Evolutionary conservation across 2,888 invertebrate species (phyloP), one percentile per base, ranked within the genome.

Genomic region (Cyaniris semiargus): DNA sequence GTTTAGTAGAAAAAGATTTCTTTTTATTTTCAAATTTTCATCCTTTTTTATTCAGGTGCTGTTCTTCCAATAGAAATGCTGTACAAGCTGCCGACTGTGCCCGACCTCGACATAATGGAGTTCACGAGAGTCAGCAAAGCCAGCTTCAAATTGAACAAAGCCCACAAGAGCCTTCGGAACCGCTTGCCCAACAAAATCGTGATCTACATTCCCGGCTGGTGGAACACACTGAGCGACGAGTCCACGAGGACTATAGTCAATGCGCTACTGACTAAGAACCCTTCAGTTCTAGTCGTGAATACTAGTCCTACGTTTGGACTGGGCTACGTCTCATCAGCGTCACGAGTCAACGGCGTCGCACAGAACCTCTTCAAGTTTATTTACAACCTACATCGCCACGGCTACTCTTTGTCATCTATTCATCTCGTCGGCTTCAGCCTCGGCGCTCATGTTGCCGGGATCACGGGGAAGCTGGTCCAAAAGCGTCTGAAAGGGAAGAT

Each of bases 401-500:
- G 94, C 1, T 86, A 91, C 15, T 88, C 91, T 0, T 82, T 94
- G 0, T 85, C 92, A 0, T 90, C 92, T 15, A 89, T 95, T 31
- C 95, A 95, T 82, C 83, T 96, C 27, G 93, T 96, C 77, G 96
- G 96, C 7, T 96, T 95, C 88, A 95, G 95, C 80, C 85, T 96
- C 21, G 96, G 96, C 3, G 95, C 96, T 0, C 96, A 96, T 83
- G 95, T 95, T 0, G 95, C 95, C 0, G 95, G 95, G 0, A 83
- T 89, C 76, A 86, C 92, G 0, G 93, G 92, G 0, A 90, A 88
- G 74, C 77, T 91, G 44, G 87, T 90, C 4, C 85, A 86, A 77
- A 85, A 77, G 15, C 83, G 85, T 7, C 79, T 90, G 27, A 85
- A 85, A 8, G 80, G 81, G 7, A 86, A 85, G 60, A 78, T 92